phyloP scores from a whole-genome alignment of 2,797 vertebrate species.

The Gymnoscopelus microlampas region DNA sequence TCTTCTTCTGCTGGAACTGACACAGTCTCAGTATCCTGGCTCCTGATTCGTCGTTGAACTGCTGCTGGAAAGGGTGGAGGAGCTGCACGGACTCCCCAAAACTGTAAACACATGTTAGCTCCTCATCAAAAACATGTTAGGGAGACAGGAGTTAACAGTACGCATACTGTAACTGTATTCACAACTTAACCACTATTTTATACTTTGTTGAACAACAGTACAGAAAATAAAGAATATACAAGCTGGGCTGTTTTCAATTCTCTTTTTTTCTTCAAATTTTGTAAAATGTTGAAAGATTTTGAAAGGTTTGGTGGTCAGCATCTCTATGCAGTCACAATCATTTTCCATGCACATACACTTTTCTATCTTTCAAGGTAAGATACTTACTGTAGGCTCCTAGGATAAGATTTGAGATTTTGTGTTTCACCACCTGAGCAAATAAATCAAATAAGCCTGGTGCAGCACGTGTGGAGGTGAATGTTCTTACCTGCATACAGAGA shows the following conservation, averaged over 20 bases:
- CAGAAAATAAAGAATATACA: no score
- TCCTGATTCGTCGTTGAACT: slow-evolving; percentile 92
- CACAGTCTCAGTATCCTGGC: slow-evolving; percentile 91
- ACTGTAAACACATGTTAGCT: slow-evolving; percentile 67
- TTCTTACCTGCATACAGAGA: slow-evolving; percentile 94
- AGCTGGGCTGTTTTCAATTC: no score
- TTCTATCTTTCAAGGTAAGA: neutral
- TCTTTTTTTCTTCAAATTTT: no score
- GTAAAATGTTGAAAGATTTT: no score
- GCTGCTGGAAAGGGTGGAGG: slow-evolving; percentile 95
- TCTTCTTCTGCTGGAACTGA: slow-evolving; percentile 98
- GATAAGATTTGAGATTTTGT: neutral
- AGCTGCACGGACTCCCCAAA: slow-evolving; percentile 96
- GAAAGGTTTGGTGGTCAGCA: neutral
- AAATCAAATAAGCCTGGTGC: no score
- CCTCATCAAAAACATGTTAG: neutral
- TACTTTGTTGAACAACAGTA: no score
- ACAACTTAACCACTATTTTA: no score
- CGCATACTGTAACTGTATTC: neutral
- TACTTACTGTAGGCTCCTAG: neutral
- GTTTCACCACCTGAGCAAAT: neutral
- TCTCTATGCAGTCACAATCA: neutral
- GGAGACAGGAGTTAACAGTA: no score
- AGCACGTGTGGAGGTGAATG: neutral
- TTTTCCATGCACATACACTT: neutral